Evolutionary conservation across 2,113 vertebrate species (phyloP), one percentile per base, ranked within the genome.

Genomic region (Trachemys scripta): DNA sequence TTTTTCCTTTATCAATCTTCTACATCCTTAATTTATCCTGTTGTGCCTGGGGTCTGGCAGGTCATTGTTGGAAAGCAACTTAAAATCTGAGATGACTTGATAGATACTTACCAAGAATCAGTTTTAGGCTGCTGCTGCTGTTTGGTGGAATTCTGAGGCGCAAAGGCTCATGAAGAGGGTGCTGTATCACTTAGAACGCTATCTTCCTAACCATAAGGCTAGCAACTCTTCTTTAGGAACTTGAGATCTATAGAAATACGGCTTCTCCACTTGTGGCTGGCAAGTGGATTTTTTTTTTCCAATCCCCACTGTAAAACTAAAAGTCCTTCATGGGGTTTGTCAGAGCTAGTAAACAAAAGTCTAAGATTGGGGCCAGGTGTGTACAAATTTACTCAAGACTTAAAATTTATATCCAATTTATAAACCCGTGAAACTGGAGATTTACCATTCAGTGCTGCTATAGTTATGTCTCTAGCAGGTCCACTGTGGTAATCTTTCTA

Each of bases 331-430:
- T 87, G 6, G 42, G 25, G 4, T 78, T 78, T 78, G 75, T 47
- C 75, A 27, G 75, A 27, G 12, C 25, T 27, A 78, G 42, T 45
- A 27, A 51, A 27, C 0, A 42, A 20, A 38, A 49, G 5, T 53
- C 19, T 1, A 6, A 56, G 14, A 14, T 29, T 78, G 88, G 72
- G 76, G 53, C 65, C 82, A 81, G 2, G 1, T 56, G 57, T 54
- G 2, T n/a, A 8, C 22, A 10, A 0, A 0, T 29, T 56, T 72
- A 31, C 11, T 51, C 3, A 47, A 27, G 51, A 31, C 4, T 35
- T 51, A 53, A 1, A 51, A 88, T 54, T 24, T 49, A 29, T 84
- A 31, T 24, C 53, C 19, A 4, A 53, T n/a, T 29, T 19, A 35
- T 56, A 53, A 0, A 12, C 4, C 10, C 6, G 1, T 47, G 13